Evolutionary conservation across 2,888 invertebrate genomes (phyloP).

Genomic region (Hydraecia micacea): DNA sequence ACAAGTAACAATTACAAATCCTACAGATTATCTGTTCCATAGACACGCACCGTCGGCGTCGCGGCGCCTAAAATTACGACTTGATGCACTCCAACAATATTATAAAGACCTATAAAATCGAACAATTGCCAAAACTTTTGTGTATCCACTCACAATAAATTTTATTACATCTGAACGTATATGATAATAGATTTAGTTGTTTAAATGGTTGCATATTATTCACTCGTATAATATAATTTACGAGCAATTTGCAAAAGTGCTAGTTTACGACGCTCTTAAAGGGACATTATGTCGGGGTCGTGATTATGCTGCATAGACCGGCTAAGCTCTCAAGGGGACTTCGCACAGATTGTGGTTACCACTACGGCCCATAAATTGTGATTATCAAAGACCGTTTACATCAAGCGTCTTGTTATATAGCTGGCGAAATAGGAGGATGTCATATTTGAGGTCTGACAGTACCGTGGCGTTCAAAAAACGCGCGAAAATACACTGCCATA

Average conservation of each 20-base stretch:
- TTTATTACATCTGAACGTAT: constrained; percentile 71
- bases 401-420: background rate
- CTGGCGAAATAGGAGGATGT: background rate
- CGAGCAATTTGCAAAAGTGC: constrained; percentile 86
- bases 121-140: constrained; percentile 64
- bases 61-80: constrained; percentile 30
- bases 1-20: constrained; percentile 34
- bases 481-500: background rate
- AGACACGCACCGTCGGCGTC: constrained; percentile 9
- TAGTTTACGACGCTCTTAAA: constrained; percentile 76
- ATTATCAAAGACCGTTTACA: constrained; percentile 27
- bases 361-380: constrained; percentile 29
- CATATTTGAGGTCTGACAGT: background rate
- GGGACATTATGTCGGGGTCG: constrained; percentile 63
- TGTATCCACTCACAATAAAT: constrained; percentile 67
- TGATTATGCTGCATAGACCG: constrained; percentile 52
- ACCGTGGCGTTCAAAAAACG: background rate
- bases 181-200: constrained; percentile 75
- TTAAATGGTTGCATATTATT: constrained; percentile 74
- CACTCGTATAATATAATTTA: constrained; percentile 81
- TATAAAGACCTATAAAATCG: constrained; percentile 60
- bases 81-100: constrained; percentile 34
- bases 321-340: constrained; percentile 34
- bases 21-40: constrained; percentile 8
- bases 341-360: constrained; percentile 31